phyloP scores from a whole-genome alignment of 2,888 invertebrate species.

The Smittia sp. region DNA sequence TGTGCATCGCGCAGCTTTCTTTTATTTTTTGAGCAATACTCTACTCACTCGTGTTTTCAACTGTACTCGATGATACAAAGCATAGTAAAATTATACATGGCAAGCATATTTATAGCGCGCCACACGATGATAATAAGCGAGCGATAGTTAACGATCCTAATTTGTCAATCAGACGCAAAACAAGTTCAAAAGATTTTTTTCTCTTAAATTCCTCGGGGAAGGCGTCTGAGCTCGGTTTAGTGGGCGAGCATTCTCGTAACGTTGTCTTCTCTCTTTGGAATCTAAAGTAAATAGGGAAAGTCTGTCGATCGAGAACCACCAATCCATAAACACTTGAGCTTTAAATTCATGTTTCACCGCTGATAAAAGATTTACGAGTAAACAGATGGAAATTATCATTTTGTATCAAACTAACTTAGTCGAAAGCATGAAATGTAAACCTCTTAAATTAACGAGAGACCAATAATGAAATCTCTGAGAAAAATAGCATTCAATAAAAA shows the following conservation, averaged over 20 bases:
- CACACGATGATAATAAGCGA: not conserved
- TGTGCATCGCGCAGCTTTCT: not conserved
- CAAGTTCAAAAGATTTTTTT: too few species aligned
- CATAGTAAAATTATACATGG: not conserved
- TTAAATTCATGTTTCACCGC: conserved; percentile 10
- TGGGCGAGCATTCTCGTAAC: too few species aligned
- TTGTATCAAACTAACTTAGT: not conserved
- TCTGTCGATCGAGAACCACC: not conserved
- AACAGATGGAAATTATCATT: not conserved
- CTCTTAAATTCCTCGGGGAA: too few species aligned
- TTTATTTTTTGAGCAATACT: not conserved
- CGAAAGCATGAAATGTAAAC: conserved; percentile 24
- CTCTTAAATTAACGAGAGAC: conserved; percentile 33
- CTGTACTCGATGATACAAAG: not conserved
- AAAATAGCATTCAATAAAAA: not conserved
- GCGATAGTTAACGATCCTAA: not conserved
- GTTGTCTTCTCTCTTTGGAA: too few species aligned
- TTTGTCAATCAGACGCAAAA: not conserved
- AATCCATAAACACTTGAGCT: not conserved
- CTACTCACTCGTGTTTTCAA: not conserved
- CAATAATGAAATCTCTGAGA: conserved; percentile 24
- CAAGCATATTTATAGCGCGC: not conserved
- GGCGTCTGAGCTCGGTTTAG: too few species aligned
- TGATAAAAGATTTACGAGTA: not conserved
- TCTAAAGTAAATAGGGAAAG: too few species aligned